Percentiles rank a stretch among this genome's conserved stretches.
These are phyloP conservation scores for Dioctria linearis DNA, from an alignment of 2,888 invertebrate genomes.

Conservation along the genomic window DNA sequence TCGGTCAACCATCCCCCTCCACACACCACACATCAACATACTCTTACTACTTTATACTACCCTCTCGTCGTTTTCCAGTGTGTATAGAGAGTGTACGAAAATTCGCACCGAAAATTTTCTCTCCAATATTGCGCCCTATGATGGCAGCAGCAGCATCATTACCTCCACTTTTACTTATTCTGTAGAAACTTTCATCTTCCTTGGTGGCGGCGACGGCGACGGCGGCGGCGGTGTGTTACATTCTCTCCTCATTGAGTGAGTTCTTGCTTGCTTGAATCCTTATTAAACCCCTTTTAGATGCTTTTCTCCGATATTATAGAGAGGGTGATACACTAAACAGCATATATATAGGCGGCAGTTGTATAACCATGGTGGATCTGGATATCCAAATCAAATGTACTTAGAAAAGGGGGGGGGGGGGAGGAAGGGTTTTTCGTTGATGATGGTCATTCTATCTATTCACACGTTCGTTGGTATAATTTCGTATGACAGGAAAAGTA, in stretches of 20 bases:
- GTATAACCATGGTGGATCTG: constrained; percentile 18
- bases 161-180: constrained; percentile 54
- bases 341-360: neutral
- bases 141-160: constrained; percentile 40
- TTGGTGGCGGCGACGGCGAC: neutral
- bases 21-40: neutral
- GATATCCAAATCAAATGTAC: neutral
- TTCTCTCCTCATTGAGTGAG: constrained; percentile 14
- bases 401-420: constrained; percentile 4
- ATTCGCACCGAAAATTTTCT: constrained; percentile 47
- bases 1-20: constrained; percentile 22
- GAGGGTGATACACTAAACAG: neutral
- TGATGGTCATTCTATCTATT: constrained; percentile 19
- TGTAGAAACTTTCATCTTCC: constrained; percentile 40
- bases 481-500: constrained; percentile 25
- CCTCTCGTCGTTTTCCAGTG: neutral
- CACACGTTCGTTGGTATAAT: constrained; percentile 14
- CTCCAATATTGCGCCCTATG: constrained; percentile 2
- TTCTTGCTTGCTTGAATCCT: constrained; percentile 4
- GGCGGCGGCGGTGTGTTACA: neutral
- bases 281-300: neutral
- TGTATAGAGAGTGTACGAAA: constrained; percentile 12
- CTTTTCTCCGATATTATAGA: constrained; percentile 23
- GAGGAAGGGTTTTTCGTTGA: constrained; percentile 15
- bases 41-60: neutral